phyloP scores from a whole-genome alignment of 2,797 vertebrate species.

The Eulemur mongoz region DNA sequence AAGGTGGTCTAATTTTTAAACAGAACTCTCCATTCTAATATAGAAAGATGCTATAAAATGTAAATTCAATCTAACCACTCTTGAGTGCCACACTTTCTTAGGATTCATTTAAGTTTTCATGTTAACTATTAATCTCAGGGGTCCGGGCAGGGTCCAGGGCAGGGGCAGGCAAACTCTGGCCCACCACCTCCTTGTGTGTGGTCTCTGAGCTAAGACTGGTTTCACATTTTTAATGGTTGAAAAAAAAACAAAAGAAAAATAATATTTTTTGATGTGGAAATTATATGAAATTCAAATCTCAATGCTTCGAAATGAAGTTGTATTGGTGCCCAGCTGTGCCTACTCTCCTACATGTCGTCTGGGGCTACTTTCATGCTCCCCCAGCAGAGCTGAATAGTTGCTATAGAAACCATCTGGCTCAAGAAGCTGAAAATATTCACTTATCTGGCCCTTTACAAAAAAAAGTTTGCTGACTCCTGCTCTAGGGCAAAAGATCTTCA shows the following conservation, averaged over 20 bases:
- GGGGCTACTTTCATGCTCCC: not conserved
- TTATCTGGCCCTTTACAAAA: not conserved
- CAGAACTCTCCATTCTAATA: not conserved
- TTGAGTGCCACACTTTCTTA: not conserved
- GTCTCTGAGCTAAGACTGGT: not conserved
- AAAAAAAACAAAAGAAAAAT: not conserved
- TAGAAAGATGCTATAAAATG: not conserved
- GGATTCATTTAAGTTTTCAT: not conserved
- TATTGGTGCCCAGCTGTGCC: not conserved
- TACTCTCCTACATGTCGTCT: not conserved
- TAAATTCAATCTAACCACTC: not conserved
- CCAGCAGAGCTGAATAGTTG: not conserved
- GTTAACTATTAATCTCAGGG: not conserved
- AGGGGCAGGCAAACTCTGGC: not conserved
- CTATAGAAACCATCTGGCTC: not conserved
- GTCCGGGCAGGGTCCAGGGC: not conserved
- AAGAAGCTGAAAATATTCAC: not conserved
- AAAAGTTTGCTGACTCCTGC: not conserved
- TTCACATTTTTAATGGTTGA: not conserved
- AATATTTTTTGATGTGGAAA: not conserved
- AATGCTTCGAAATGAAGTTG: not conserved
- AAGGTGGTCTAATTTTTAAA: not conserved
- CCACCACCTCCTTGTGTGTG: not conserved
- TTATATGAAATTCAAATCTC: not conserved
- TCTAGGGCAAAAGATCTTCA: not conserved